Conservation (phyloP, 2,113 vertebrate species). For the Chionodraco myersi region DNA sequence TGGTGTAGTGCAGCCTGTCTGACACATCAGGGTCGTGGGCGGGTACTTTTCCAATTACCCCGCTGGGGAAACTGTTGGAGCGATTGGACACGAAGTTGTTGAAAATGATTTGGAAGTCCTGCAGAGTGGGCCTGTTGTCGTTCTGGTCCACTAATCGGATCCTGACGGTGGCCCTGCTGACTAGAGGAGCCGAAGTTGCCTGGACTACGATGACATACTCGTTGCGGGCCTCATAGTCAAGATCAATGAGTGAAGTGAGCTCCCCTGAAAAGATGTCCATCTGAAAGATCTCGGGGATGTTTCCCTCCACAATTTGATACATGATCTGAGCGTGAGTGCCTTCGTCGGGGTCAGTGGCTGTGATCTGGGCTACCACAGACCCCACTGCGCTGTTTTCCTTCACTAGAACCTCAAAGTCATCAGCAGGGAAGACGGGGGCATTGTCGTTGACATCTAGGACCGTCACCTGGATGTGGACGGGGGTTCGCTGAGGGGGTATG, state of each 20-base stretch:
- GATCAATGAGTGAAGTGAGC: conserved; percentile 95
- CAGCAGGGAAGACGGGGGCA: conserved; percentile 93
- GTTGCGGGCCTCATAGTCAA: conserved; percentile 93
- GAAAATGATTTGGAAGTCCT: conserved; percentile 98
- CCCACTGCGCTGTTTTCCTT: conserved; percentile 98
- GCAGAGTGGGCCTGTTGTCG: conserved; percentile 93
- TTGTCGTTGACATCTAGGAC: conserved; percentile 98
- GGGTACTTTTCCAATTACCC: conserved; percentile 94
- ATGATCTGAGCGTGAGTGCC: conserved; percentile 97
- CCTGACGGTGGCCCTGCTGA: conserved; percentile 94
- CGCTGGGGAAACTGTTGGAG: conserved; percentile 95
- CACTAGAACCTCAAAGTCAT: conserved; percentile 95
- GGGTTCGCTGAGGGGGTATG: conserved; percentile 91
- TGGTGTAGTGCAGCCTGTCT: conserved; percentile 94
- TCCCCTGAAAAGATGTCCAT: conserved; percentile 99
- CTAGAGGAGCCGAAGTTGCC: conserved; percentile 96
- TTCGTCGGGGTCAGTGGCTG: conserved; percentile 94
- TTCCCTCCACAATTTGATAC: conserved; percentile 99
- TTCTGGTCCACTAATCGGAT: conserved; percentile 96
- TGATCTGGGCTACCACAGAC: conserved; percentile 96
- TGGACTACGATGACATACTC: conserved; percentile 98
- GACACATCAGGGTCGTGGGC: conserved; percentile 96
- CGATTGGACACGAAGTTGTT: conserved; percentile 98
- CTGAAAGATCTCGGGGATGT: conserved; percentile 98
- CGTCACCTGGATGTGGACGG: conserved; percentile 94